Evolutionary conservation across 2,113 vertebrate genomes (phyloP).

Genomic region (Capra hircus): DNA sequence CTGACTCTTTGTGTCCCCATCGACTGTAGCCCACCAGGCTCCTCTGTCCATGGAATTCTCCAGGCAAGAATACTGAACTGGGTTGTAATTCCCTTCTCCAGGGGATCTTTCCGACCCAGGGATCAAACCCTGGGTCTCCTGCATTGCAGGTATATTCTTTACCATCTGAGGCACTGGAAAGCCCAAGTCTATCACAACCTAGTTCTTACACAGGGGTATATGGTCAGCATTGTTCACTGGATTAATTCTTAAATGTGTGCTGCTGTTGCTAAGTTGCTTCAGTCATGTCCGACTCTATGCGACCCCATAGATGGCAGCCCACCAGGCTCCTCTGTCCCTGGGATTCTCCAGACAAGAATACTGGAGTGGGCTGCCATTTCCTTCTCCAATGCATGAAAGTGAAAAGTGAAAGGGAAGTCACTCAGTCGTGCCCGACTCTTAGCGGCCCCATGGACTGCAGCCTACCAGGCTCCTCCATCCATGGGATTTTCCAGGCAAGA

Average conservation of each 20-base stretch:
- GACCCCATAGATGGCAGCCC: too few species aligned
- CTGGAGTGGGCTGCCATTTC: too few species aligned
- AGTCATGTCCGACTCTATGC: too few species aligned
- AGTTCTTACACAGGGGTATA: background rate
- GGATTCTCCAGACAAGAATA: too few species aligned
- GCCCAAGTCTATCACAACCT: background rate
- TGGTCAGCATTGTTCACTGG: background rate
- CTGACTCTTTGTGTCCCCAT: background rate
- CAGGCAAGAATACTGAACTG: background rate
- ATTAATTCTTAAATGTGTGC: background rate
- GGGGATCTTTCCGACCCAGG: background rate
- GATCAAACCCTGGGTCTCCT: background rate
- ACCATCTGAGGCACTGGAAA: background rate
- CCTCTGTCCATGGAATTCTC: background rate
- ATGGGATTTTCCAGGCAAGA: too few species aligned
- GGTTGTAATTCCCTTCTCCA: background rate
- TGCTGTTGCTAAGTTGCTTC: too few species aligned
- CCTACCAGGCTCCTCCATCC: too few species aligned
- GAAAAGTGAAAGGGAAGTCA: too few species aligned
- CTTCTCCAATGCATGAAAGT: too few species aligned
- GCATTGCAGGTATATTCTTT: background rate
- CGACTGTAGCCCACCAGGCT: background rate
- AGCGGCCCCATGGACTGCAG: too few species aligned
- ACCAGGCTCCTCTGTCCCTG: too few species aligned
- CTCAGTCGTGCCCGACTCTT: too few species aligned